Percentiles rank a stretch among this genome's conserved stretches.
Evolutionary conservation across 2,113 vertebrate genomes (phyloP).

Genomic region (Melospiza georgiana): DNA sequence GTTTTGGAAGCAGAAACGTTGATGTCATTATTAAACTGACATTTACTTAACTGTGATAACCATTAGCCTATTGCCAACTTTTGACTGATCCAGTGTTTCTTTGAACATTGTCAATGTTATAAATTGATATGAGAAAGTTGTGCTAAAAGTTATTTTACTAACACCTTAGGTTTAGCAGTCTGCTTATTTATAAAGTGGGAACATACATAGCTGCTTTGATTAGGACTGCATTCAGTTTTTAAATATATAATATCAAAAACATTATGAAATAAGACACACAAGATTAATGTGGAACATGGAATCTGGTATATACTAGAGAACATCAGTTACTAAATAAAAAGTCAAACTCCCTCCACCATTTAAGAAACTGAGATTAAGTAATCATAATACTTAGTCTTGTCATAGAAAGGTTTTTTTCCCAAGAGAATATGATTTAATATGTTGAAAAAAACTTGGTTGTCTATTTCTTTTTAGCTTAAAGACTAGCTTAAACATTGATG

Average conservation of each 20-base stretch:
- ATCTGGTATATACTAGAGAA: neutral
- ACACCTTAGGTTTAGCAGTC: neutral
- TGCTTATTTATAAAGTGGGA: neutral
- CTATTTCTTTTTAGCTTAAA: neutral
- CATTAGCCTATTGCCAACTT: neutral
- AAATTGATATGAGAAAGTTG: neutral
- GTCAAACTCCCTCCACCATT: neutral
- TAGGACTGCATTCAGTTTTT: neutral
- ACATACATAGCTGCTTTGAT: neutral
- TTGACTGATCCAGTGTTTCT: neutral
- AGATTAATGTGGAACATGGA: neutral
- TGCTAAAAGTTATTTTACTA: neutral
- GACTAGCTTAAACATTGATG: neutral
- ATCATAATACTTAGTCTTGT: neutral
- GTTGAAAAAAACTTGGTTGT: neutral
- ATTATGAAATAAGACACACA: neutral
- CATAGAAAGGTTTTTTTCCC: neutral
- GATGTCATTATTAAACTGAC: neutral
- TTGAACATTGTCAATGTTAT: neutral
- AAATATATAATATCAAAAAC: neutral
- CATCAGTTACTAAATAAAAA: neutral
- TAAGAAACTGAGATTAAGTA: neutral
- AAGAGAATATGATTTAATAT: neutral
- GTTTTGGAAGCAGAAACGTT: conserved; percentile 5
- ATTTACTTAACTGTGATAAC: neutral